Evolutionary conservation across 2,113 vertebrate species (phyloP).

Genomic region (Oryzias curvinotus): DNA sequence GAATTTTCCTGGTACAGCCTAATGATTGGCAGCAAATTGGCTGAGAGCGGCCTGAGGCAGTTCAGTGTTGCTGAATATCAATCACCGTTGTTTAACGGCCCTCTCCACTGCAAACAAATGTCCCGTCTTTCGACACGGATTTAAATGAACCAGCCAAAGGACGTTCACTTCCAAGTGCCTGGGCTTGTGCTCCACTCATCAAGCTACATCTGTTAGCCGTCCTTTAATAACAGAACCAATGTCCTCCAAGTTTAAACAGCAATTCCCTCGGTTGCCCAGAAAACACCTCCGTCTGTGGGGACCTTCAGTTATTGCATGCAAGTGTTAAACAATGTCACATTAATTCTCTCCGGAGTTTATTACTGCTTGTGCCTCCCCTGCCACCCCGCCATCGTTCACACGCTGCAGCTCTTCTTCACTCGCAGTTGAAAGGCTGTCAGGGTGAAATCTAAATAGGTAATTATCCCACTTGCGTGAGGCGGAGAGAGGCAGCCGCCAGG

Average conservation of each 20-base stretch:
- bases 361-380: constrained; percentile 2
- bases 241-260: constrained; percentile 28
- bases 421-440: constrained; percentile 45
- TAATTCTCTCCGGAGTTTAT: constrained; percentile 29
- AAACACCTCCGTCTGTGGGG: background rate
- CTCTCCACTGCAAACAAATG: constrained; percentile 63
- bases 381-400: constrained; percentile 25
- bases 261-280: constrained; percentile 3
- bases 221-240: constrained; percentile 41
- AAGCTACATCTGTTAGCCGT: constrained; percentile 55
- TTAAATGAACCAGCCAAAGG: constrained; percentile 66
- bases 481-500: constrained; percentile 12
- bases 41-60: constrained; percentile 57
- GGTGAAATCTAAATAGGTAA: constrained; percentile 68
- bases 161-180: constrained; percentile 55
- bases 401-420: constrained; percentile 33
- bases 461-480: constrained; percentile 54
- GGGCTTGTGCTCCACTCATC: constrained; percentile 38
- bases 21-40: constrained; percentile 65
- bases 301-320: constrained; percentile 13
- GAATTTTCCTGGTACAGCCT: constrained; percentile 52
- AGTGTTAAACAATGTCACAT: constrained; percentile 28
- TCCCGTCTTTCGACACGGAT: constrained; percentile 58
- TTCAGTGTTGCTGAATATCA: constrained; percentile 62
- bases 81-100: constrained; percentile 65